Conservation (phyloP, 2,113 vertebrate species). For the Poeciliopsis turrubarensis region DNA sequence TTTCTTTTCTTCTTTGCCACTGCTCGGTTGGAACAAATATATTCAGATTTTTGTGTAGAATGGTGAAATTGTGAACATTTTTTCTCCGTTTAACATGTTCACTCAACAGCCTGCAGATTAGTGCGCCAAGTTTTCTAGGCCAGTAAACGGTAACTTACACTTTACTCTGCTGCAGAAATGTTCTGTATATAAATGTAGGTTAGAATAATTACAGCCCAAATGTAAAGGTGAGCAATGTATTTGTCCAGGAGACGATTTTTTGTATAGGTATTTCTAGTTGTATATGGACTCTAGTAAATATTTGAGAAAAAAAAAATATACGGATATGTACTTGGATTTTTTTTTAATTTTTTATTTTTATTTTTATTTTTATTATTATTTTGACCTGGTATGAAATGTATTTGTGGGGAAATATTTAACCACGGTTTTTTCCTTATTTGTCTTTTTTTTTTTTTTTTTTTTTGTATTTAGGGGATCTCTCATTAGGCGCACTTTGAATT, state of each 20-base stretch:
- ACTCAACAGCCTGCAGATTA: neutral
- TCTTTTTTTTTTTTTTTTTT: neutral
- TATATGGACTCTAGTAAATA: conserved; percentile 99
- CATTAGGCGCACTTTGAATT: conserved; percentile 89
- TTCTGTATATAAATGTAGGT: conserved; percentile 89
- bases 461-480: conserved; percentile 84
- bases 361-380: conserved; percentile 79
- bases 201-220: conserved; percentile 87
- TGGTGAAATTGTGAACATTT: conserved; percentile 19
- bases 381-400: conserved; percentile 87
- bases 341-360: conserved; percentile 73
- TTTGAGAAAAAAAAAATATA: conserved; percentile 90
- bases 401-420: conserved; percentile 88
- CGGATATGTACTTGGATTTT: conserved; percentile 90
- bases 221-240: conserved; percentile 89
- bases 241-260: conserved; percentile 94
- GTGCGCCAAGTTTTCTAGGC: neutral
- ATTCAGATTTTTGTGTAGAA: conserved; percentile 31
- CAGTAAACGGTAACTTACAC: conserved; percentile 52
- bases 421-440: conserved; percentile 81
- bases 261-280: conserved; percentile 99
- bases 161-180: conserved; percentile 69
- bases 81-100: conserved; percentile 28
- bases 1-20: conserved; percentile 40
- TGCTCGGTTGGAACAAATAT: conserved; percentile 60